Evolutionary conservation across 2,113 vertebrate genomes (phyloP).

Genomic region (Eleginops maclovinus): DNA sequence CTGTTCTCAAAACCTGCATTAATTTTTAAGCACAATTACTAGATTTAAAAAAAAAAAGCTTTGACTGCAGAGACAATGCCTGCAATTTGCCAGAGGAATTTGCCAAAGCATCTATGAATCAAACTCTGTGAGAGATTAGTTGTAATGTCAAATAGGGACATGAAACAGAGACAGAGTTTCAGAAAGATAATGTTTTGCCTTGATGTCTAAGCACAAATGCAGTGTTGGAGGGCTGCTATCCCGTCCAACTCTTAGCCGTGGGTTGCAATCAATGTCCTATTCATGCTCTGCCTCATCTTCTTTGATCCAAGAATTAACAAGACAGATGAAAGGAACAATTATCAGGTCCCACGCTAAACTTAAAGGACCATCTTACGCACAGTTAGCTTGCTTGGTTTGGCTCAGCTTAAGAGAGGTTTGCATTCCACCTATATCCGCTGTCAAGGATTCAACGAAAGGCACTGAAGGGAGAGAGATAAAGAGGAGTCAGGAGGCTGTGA

Average conservation of each 20-base stretch:
- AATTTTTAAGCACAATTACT: constrained; percentile 78
- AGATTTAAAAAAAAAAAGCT: constrained; percentile 59
- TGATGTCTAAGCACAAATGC: constrained; percentile 50
- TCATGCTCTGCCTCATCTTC: constrained; percentile 58
- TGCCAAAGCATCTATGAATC: constrained; percentile 3
- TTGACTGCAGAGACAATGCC: constrained; percentile 38
- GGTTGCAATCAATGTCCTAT: constrained; percentile 59
- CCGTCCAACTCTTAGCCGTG: constrained; percentile 35
- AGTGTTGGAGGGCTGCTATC: constrained; percentile 33
- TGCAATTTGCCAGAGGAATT: background rate
- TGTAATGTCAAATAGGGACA: constrained; percentile 1
- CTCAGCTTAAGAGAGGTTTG: constrained; percentile 49
- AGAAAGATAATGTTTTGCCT: constrained; percentile 25
- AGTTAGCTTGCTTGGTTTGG: constrained; percentile 41
- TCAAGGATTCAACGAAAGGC: constrained; percentile 32
- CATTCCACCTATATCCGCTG: constrained; percentile 26
- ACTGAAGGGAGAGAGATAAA: constrained; percentile 57
- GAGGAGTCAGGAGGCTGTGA: constrained; percentile 53
- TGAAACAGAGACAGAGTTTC: constrained; percentile 16
- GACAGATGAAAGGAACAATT: constrained; percentile 67
- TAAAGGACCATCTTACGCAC: constrained; percentile 46
- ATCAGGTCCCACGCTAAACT: constrained; percentile 56
- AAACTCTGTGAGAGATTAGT: background rate
- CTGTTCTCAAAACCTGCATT: constrained; percentile 76
- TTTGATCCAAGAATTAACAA: constrained; percentile 69